Base-by-base conservation (phyloP, 2,888 invertebrate species). In the Microctonus aethiopoides region DNA sequence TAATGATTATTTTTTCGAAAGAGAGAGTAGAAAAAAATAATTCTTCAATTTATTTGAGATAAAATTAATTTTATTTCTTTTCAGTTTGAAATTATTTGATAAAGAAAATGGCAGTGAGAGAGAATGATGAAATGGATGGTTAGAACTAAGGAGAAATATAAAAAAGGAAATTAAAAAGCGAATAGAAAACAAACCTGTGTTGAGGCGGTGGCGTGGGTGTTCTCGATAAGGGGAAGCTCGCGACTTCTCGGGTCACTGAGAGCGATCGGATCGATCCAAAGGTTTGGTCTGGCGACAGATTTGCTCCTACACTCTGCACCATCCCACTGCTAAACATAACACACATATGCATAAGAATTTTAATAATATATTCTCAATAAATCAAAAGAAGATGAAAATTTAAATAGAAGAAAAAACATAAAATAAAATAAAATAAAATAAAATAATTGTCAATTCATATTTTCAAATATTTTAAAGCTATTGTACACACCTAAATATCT, bases 211-310 rank as follows among this genome's bases (percentile, higher is more conserved):
- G 92, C 78, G 92, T 92, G 36, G 93, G 92, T 59, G 92, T 92
- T 74, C 93, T 89, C 13, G 93, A 93, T 39, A 93, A 85, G n/a
- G 93, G 93, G 80, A 93, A 93, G 84, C 93, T 93, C 77, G 93
- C 93, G 68, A 93, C 92, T 85, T 93, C 93, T 77, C 93, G 88
- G 65, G 92, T 91, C 79, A 91, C 91, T 32, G 92, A 91, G 75
- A 93, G 87, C 46, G 93, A 93, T 77, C 92, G 90, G 81, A 93
- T 93, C 72, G 92, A 93, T 72, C 93, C 93, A 81, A 92, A 93
- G 4, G 92, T 91, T 87, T 92, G 92, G 84, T 92, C 92, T 54
- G 92, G 92, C 78, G 92, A 92, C 72, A 92, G 87, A 76, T 92
- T 92, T 71, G 91, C 91, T 77, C 91, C 91, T 32, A 91, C 88